Conservation (phyloP, 2,113 vertebrate species). For the Steatornis caripensis region DNA sequence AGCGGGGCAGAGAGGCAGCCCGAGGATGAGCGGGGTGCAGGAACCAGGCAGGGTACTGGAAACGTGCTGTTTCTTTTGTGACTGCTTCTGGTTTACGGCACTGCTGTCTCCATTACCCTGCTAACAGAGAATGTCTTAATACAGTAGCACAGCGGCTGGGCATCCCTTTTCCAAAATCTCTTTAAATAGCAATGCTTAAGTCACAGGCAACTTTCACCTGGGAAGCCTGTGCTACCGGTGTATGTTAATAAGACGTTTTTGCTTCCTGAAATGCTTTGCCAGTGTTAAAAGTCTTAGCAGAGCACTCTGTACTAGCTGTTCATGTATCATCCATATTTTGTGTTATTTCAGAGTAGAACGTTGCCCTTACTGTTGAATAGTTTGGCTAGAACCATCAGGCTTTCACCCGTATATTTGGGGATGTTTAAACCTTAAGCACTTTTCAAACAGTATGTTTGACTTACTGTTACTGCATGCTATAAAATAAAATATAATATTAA, state of each 20-base stretch:
- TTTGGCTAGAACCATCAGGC: background rate
- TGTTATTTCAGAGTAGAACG: background rate
- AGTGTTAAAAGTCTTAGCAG: background rate
- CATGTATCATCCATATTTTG: background rate
- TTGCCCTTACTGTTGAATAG: background rate
- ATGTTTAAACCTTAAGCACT: background rate
- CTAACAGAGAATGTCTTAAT: background rate
- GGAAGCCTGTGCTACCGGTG: background rate
- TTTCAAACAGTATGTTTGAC: background rate
- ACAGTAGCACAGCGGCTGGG: background rate
- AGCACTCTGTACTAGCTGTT: background rate
- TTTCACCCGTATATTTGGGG: background rate
- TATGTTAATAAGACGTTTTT: background rate
- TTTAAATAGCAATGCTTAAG: background rate
- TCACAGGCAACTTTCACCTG: background rate
- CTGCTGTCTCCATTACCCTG: background rate
- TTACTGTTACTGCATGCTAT: background rate
- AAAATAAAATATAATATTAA: background rate
- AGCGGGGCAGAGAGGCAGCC: background rate
- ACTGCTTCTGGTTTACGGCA: background rate
- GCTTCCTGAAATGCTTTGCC: background rate
- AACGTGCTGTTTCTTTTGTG: background rate
- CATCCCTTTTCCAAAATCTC: background rate
- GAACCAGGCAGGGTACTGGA: background rate
- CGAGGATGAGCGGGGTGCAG: accelerated